These are phyloP conservation scores for Diabrotica undecimpunctata DNA, from an alignment of 1,140 invertebrate species.

Conservation along the genomic window DNA sequence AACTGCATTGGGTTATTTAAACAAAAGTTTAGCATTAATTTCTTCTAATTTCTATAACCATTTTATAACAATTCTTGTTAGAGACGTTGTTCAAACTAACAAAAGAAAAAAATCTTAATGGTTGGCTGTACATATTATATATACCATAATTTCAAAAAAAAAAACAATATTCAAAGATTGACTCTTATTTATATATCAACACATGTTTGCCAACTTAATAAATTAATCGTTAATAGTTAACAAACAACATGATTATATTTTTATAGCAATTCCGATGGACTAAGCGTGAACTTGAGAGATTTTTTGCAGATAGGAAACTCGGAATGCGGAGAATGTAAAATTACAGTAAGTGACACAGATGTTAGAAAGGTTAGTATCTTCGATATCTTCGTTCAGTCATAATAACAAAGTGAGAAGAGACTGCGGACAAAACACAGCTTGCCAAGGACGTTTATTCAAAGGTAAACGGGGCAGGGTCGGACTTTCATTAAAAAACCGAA, in stretches of 20 bases:
- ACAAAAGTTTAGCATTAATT: too few species aligned
- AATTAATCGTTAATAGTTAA: background rate
- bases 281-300: background rate
- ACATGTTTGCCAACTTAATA: too few species aligned
- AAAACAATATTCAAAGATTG: too few species aligned
- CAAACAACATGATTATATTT: background rate
- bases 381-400: conserved; percentile 3
- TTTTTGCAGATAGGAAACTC: conserved; percentile 4
- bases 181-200: too few species aligned
- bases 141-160: too few species aligned
- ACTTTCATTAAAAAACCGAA: background rate
- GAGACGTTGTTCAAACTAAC: too few species aligned
- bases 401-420: background rate
- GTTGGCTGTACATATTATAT: too few species aligned
- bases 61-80: too few species aligned
- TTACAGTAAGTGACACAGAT: conserved; percentile 24
- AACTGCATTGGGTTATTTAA: too few species aligned
- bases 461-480: background rate
- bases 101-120: too few species aligned
- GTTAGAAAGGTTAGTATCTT: conserved; percentile 23
- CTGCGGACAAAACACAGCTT: background rate
- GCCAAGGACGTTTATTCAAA: conserved; percentile 3
- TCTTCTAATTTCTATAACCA: too few species aligned
- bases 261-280: background rate
- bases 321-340: conserved; percentile 20